A percentile compares a stretch with the other conserved stretches of the same genome.
phyloP scores from a whole-genome alignment of 1,140 invertebrate species.

The Drosophila arizonae region DNA sequence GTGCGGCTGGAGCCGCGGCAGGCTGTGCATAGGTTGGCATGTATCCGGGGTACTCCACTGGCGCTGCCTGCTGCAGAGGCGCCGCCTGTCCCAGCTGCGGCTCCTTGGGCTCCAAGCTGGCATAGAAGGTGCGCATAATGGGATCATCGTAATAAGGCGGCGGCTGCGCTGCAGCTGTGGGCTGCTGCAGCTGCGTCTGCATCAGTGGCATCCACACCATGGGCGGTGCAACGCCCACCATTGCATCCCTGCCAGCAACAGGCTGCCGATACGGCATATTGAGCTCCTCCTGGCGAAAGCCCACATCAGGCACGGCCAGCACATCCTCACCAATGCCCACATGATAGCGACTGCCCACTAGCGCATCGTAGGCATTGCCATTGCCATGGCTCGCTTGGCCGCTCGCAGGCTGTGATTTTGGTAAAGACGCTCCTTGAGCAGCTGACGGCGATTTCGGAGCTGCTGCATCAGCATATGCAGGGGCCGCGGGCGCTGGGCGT shows the following conservation, averaged over 20 bases:
- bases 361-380: conserved; percentile 9
- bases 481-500: conserved; percentile 79
- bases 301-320: conserved; percentile 43
- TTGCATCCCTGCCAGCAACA: not conserved
- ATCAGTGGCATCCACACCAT: conserved; percentile 41
- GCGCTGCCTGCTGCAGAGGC: not conserved
- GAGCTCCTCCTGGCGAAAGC: conserved; percentile 39
- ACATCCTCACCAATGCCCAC: conserved; percentile 33
- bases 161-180: not conserved
- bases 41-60: conserved; percentile 9
- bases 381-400: conserved; percentile 10
- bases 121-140: conserved; percentile 63
- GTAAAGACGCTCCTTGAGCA: not conserved
- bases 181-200: conserved; percentile 18
- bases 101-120: conserved; percentile 36
- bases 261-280: conserved; percentile 32
- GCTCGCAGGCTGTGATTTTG: conserved; percentile 5
- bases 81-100: not conserved
- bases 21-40: not conserved
- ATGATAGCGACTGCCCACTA: conserved; percentile 27
- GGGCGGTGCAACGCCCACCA: conserved; percentile 9
- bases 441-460: conserved; percentile 35
- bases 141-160: conserved; percentile 54
- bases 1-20: not conserved
- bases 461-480: conserved; percentile 81